A percentile compares a stretch with the other conserved stretches of the same genome.
Evolutionary conservation across 2,797 vertebrate genomes (phyloP).

Genomic region (Brachyalestes nurse): DNA sequence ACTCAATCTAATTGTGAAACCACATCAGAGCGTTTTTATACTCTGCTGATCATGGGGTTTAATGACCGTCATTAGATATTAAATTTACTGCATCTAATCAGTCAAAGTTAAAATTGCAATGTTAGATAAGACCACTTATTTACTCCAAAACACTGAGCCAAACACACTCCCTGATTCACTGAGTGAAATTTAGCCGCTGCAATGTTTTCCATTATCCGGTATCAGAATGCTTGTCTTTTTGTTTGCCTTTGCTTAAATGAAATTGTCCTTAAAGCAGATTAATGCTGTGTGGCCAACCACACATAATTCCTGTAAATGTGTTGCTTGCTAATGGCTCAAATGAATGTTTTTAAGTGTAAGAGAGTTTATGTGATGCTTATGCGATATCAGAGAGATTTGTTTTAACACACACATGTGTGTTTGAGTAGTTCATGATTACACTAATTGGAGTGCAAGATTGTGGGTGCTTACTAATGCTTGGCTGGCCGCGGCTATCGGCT

Average conservation of each 20-base stretch:
- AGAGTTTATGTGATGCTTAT: slow-evolving; percentile 52
- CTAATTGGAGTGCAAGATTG: slow-evolving; percentile 53
- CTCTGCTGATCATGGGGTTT: slow-evolving; percentile 58
- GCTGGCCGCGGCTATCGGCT: slow-evolving; percentile 12
- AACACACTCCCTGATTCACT: slow-evolving; percentile 58
- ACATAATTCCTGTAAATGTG: slow-evolving; percentile 46
- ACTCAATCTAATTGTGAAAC: slow-evolving; percentile 49
- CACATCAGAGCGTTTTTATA: slow-evolving; percentile 54
- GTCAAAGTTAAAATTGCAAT: slow-evolving; percentile 66
- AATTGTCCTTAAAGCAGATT: slow-evolving; percentile 78
- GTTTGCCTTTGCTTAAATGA: slow-evolving; percentile 75
- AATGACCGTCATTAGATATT: slow-evolving; percentile 76
- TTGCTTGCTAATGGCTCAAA: slow-evolving; percentile 72
- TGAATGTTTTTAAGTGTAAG: slow-evolving; percentile 64
- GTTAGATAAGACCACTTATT: slow-evolving; percentile 67
- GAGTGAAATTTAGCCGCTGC: slow-evolving; percentile 62
- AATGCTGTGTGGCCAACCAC: slow-evolving; percentile 66
- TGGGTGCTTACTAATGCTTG: slow-evolving; percentile 32
- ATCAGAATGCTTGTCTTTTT: slow-evolving; percentile 65
- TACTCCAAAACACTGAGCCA: slow-evolving; percentile 68
- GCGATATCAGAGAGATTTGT: slow-evolving; percentile 68
- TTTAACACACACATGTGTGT: slow-evolving; percentile 69
- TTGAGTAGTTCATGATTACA: slow-evolving; percentile 70
- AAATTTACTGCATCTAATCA: slow-evolving; percentile 79
- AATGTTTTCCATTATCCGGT: slow-evolving; percentile 58